Percentiles rank a stretch among this genome's conserved stretches.
Evolutionary conservation across 2,888 invertebrate genomes (phyloP).

Genomic region (Entomobrya proxima): DNA sequence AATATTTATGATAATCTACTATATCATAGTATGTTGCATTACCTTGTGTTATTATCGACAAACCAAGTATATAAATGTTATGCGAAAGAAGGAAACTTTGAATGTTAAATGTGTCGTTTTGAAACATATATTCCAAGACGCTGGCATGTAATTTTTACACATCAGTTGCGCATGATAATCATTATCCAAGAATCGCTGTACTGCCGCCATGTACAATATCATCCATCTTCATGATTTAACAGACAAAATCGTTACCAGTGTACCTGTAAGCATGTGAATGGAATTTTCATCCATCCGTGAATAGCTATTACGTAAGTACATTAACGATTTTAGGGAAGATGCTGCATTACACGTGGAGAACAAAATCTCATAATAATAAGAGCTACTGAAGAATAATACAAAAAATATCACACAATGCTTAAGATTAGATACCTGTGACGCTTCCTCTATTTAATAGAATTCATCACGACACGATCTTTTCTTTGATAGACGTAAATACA

Average conservation of each 20-base stretch:
- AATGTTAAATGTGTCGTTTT: too few species aligned
- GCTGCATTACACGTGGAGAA: background rate
- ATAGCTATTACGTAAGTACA: background rate
- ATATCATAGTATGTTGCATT: too few species aligned
- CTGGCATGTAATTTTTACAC: conserved; percentile 24
- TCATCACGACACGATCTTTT: conserved; percentile 20
- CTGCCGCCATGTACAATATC: background rate
- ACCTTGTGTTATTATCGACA: too few species aligned
- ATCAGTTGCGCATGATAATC: conserved; percentile 8
- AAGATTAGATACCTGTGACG: conserved; percentile 41
- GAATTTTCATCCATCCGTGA: conserved; percentile 43
- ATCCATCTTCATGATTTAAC: conserved; percentile 29
- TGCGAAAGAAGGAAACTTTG: too few species aligned
- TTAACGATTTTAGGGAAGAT: background rate
- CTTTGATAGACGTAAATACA: background rate
- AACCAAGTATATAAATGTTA: too few species aligned
- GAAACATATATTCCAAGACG: too few species aligned
- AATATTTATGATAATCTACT: too few species aligned
- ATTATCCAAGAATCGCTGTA: background rate
- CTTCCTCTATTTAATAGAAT: conserved; percentile 24
- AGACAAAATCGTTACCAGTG: background rate
- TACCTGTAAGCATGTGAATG: background rate
- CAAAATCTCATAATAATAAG: background rate
- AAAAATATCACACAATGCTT: background rate
- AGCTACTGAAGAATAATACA: conserved; percentile 5